phyloP scores from a whole-genome alignment of 2,113 vertebrate species.

The Cnemophilus loriae region DNA sequence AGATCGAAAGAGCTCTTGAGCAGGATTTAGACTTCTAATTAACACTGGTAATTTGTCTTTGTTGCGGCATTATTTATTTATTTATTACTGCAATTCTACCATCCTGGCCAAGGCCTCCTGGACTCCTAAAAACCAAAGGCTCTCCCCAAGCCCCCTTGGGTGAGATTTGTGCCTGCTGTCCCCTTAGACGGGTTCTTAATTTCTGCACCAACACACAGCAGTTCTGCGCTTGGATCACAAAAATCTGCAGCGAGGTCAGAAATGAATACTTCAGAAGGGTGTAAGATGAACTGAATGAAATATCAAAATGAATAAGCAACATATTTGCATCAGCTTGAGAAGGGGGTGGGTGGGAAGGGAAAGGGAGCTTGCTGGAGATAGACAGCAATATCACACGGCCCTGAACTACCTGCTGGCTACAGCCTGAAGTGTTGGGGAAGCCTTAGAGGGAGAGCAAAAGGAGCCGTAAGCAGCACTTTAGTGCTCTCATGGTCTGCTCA shows the following conservation, averaged over 20 bases:
- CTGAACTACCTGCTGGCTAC: background rate
- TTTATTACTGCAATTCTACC: background rate
- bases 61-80: background rate
- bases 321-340: background rate
- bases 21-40: constrained; percentile 6
- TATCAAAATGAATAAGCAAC: background rate
- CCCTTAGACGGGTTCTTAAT: accelerated
- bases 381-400: background rate
- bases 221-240: background rate
- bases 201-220: background rate
- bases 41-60: background rate
- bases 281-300: background rate
- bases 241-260: background rate
- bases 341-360: background rate
- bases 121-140: background rate
- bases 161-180: background rate
- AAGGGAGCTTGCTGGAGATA: background rate
- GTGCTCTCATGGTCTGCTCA: background rate
- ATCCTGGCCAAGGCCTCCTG: background rate
- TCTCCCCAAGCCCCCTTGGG: background rate
- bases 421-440: accelerated
- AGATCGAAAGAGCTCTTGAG: background rate
- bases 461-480: background rate
- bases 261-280: background rate
- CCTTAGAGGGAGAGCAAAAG: background rate